Evolutionary conservation across 2,797 vertebrate species (phyloP), one percentile per base, ranked within the genome.

Genomic region (Cichlasoma orientale): DNA sequence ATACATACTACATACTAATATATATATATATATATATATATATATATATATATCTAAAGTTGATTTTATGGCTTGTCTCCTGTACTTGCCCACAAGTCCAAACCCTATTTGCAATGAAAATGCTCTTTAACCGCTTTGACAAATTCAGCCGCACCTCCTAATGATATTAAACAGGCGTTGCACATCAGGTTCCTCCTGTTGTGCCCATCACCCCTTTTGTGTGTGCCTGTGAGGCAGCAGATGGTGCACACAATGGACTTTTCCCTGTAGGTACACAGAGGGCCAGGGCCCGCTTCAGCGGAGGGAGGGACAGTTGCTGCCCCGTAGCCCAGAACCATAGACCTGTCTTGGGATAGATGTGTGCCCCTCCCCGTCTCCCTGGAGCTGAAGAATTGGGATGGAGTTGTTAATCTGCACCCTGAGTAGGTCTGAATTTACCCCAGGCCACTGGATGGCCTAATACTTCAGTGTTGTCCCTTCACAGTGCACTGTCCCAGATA

Each of bases 171-270:
- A 84, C 85, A 90, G 88, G 83, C 82, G 56, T 21, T 74, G 74
- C 87, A 88, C 89, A 90, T 87, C 82, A 87, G 75, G 56, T 76
- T 57, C 69, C 44, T 58, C 56, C 75, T 38, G 5, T 71, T 73
- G 50, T 80, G 75, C 75, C 75, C 27, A 21, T 83, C 82, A 56
- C 79, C 82, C 55, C 80, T 79, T 88, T 90, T 90, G 81, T 91
- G 81, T 71, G 83, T 1, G 29, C 19, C 59, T 87, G 90, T 92
- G 86, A 83, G 78, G 77, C 82, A 93, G 90, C 95, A 95, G 94
- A 95, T 94, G 94, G 94, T 56, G 11, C 56, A 84, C 82, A 93
- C 93, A 95, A 94, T 92, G 83, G 82, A 55, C 71, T 69, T 77
- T 70, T 80, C 79, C 88, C 87, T 77, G 16, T 70, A 70, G 86